Evolutionary conservation across 2,888 invertebrate species (phyloP), one percentile per base, ranked within the genome.

Genomic region (Gibbula magus): DNA sequence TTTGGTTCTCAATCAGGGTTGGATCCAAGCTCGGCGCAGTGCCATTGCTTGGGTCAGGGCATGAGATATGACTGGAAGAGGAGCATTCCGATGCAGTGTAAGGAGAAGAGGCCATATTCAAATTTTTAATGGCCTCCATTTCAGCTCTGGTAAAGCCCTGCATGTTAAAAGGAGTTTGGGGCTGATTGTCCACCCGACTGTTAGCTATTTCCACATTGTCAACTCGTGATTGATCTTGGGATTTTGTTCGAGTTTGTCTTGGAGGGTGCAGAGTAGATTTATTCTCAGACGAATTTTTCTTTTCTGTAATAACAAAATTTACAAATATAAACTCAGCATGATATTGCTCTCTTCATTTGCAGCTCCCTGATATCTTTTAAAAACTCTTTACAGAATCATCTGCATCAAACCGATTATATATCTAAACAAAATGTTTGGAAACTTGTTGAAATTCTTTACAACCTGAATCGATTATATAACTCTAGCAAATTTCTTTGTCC

Each of bases 51-150:
- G 88, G 86, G 75, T 90, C 90, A 2, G 89, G 89, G 56, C 87
- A 87, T 0, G 90, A 90, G 5, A 87, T 77, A 35, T 82, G 88
- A 81, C 89, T 89, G 54, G 90, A 89, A n/a, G 83, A 86, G 0
- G 89, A 90, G 53, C 87, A 84, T 52, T 86, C 86, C 0, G 89
- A 89, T 22, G 75, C 67, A 10, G 82, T 56, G 52, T 79, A 79
- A 8, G 83, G 83, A 35, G 45, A 51, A 56, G 22, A 78, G 39
- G 54, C 67, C n/a, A 35, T 35, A 0, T 73, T 81, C 56, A 85
- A 67, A 16, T 80, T 81, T 52, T 87, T 85, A 39, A 89, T 86
- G 61, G 86, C 86, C 32, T 89, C 88, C 7, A 89, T 86, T 79
- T 90, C 88, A 32, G 82, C 83, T 22, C 85, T 83, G 0, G 89